These are phyloP conservation scores for Meloe dianella DNA, from an alignment of 2,888 invertebrate species.

Conservation along the genomic window DNA sequence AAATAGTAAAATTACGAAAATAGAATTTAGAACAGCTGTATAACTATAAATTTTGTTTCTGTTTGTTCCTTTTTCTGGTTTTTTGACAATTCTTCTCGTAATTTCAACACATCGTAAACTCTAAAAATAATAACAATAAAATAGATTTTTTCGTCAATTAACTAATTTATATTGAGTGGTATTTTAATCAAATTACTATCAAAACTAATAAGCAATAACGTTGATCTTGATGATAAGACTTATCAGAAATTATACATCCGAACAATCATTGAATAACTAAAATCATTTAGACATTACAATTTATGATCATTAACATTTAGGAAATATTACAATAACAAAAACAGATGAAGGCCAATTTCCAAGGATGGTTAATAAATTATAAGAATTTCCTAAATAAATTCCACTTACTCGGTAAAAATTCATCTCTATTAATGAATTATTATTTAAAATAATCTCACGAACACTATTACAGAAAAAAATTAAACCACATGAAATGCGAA, in stretches of 20 bases:
- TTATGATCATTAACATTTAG: no score
- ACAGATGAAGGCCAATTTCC: no score
- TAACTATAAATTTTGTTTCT: constrained; percentile 3
- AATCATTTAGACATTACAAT: no score
- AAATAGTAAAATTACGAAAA: neutral
- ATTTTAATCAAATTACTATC: no score
- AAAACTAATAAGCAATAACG: neutral
- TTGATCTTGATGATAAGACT: neutral
- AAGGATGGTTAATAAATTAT: no score
- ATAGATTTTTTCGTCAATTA: no score
- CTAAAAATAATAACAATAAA: neutral
- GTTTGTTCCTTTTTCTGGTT: neutral
- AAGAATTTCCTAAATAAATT: no score
- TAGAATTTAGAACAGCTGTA: constrained; percentile 7
- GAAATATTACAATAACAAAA: no score
- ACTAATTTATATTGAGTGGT: no score
- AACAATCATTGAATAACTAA: no score
- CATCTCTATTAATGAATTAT: no score
- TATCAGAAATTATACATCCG: neutral
- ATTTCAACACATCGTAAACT: neutral
- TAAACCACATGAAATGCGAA: neutral
- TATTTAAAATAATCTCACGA: neutral
- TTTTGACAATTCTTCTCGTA: neutral
- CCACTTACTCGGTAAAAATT: no score
- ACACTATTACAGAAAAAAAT: neutral